Percentiles rank a stretch among this genome's conserved stretches.
Evolutionary conservation across 2,113 vertebrate genomes (phyloP).

Genomic region (Galbula dea): DNA sequence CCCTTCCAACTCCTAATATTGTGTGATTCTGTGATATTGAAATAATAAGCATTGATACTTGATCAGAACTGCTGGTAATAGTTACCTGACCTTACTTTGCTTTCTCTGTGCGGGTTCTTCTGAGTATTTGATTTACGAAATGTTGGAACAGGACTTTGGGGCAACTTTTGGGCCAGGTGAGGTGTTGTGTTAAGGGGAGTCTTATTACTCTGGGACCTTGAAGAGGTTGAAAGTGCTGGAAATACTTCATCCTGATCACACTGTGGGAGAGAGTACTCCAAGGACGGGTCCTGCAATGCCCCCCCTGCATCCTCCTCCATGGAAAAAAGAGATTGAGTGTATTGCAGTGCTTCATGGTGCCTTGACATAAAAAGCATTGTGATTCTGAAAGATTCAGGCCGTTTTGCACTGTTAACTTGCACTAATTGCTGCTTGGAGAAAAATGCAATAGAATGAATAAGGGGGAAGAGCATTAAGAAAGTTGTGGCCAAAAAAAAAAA

Average conservation of each 20-base stretch:
- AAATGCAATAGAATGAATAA: not conserved
- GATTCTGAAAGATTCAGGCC: not conserved
- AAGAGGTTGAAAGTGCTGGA: not conserved
- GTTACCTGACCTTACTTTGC: not conserved
- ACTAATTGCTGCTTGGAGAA: not conserved
- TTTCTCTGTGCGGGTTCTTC: not conserved
- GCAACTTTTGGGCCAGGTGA: not conserved
- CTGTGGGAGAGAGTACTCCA: not conserved
- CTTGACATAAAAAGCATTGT: not conserved
- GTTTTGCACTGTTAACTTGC: not conserved
- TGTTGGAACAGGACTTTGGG: not conserved
- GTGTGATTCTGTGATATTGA: not conserved
- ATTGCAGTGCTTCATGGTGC: not conserved
- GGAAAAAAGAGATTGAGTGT: not conserved
- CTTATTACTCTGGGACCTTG: not conserved
- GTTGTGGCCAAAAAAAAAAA: not conserved
- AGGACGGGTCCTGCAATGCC: not conserved
- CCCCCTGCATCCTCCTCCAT: fast-evolving
- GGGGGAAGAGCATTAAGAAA: not conserved
- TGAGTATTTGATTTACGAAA: not conserved
- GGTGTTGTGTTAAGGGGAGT: not conserved
- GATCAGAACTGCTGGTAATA: not conserved
- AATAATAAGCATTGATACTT: not conserved
- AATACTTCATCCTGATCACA: not conserved
- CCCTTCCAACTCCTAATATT: no score